Evolutionary conservation across 2,797 vertebrate genomes (phyloP).

Genomic region (Diplodus sargus): DNA sequence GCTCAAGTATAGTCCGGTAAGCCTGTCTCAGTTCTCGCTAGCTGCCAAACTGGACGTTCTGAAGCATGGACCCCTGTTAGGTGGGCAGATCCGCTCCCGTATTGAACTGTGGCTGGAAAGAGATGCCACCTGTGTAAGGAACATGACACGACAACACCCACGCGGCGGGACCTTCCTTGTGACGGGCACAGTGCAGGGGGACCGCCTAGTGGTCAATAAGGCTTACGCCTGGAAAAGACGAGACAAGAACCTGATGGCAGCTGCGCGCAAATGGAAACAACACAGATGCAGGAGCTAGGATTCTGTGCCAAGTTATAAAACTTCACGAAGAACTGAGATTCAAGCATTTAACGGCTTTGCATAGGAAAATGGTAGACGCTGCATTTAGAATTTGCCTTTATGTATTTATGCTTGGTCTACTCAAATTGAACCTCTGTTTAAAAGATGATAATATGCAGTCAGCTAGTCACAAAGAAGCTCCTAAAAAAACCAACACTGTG

Average conservation of each 20-base stretch:
- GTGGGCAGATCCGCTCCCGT: constrained; percentile 81
- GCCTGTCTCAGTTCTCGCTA: constrained; percentile 85
- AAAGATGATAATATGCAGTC: constrained; percentile 17
- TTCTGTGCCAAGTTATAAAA: neutral
- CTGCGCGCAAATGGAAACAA: constrained; percentile 85
- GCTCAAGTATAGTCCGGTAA: constrained; percentile 80
- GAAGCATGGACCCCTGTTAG: constrained; percentile 87
- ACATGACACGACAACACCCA: constrained; percentile 86
- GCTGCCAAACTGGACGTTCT: constrained; percentile 86
- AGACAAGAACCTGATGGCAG: constrained; percentile 86
- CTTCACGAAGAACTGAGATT: constrained; percentile 5
- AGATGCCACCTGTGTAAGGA: constrained; percentile 88
- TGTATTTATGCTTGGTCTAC: constrained; percentile 26
- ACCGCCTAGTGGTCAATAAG: constrained; percentile 85
- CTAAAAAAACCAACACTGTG: constrained; percentile 17
- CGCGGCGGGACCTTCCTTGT: constrained; percentile 85
- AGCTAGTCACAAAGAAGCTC: constrained; percentile 14
- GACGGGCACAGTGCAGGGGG: constrained; percentile 85
- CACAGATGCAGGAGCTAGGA: constrained; percentile 83
- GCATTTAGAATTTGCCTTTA: constrained; percentile 18
- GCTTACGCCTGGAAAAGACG: constrained; percentile 87
- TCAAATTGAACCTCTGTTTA: constrained; percentile 21
- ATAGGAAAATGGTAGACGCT: constrained; percentile 6
- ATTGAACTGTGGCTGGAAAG: constrained; percentile 88
- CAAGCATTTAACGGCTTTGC: constrained; percentile 18